Evolutionary conservation across 2,888 invertebrate species (phyloP), one percentile per base, ranked within the genome.

Genomic region (Thera obeliscata): DNA sequence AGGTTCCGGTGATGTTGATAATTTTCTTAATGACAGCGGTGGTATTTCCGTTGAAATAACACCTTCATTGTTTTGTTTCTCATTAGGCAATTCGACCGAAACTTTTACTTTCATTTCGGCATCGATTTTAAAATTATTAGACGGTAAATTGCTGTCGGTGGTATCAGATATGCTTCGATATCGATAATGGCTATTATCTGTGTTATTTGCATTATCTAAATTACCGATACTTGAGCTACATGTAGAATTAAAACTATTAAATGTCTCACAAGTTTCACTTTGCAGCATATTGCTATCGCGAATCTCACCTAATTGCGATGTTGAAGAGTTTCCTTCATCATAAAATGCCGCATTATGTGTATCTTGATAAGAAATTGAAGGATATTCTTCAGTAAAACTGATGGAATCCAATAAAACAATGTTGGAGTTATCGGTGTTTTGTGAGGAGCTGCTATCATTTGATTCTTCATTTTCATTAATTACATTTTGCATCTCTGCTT

Each of bases 271-370:
- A 36, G 87, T 90, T 82, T 93, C 93, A 79, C 92, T 92, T 81
- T 85, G 88, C 41, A 93, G 84, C 93, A 93, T 93, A 80, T 90
- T 92, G 81, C 88, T 81, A 69, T 92, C 89, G 73, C 90, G 87
- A 81, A 87, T 90, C 66, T 88, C 88, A 56, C 85, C 84, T 76
- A 89, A 87, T 69, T 85, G 81, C 0, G 88, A 83, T 64, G 78
- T 82, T 73, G 77, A 80, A 3, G 71, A 66, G 12, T 70, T 79
- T 73, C 78, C 83, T 59, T 87, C 85, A 66, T 78, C 82, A 63
- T 74, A 84, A 67, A 80, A 85, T 58, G 85, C 84, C 58, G 83
- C 81, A 74, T 80, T 85, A 73, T 81, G 83, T 22, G 22, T 22
- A 71, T 78, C 85, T 71, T 78, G 80, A 73, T 85, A 87, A 6